phyloP scores from a whole-genome alignment of 2,797 vertebrate species.

The Dryobates pubescens region DNA sequence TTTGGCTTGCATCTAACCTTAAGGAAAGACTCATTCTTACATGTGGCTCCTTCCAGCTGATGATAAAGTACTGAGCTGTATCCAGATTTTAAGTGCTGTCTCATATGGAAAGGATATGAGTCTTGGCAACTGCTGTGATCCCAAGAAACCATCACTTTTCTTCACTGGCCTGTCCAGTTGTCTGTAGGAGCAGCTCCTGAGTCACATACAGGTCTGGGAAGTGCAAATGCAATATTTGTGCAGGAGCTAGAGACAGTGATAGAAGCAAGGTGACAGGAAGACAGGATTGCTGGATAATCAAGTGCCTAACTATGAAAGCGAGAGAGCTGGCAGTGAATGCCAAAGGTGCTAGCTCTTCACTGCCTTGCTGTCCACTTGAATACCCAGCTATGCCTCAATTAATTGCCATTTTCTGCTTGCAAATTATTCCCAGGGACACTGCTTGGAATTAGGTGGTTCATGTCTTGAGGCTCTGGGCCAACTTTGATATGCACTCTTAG shows the following conservation, averaged over 20 bases:
- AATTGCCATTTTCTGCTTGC: background rate
- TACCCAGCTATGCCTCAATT: background rate
- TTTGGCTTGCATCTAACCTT: background rate
- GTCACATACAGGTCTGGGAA: background rate
- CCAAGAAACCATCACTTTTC: background rate
- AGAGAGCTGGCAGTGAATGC: background rate
- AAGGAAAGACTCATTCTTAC: background rate
- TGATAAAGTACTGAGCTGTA: background rate
- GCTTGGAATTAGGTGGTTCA: background rate
- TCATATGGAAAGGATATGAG: background rate
- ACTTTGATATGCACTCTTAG: background rate
- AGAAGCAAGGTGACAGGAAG: background rate
- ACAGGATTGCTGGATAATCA: background rate
- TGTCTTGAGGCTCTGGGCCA: background rate
- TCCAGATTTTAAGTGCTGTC: background rate
- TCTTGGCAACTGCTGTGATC: background rate
- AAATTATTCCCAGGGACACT: background rate
- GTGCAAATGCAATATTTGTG: background rate
- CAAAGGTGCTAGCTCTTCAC: background rate
- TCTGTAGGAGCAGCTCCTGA: background rate
- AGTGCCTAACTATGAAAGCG: background rate
- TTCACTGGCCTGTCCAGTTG: background rate
- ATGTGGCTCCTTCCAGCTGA: background rate
- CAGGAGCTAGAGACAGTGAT: background rate
- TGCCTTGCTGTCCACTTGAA: background rate